Evolutionary conservation across 2,797 vertebrate genomes (phyloP).

Genomic region (Gorsachius magnificus): DNA sequence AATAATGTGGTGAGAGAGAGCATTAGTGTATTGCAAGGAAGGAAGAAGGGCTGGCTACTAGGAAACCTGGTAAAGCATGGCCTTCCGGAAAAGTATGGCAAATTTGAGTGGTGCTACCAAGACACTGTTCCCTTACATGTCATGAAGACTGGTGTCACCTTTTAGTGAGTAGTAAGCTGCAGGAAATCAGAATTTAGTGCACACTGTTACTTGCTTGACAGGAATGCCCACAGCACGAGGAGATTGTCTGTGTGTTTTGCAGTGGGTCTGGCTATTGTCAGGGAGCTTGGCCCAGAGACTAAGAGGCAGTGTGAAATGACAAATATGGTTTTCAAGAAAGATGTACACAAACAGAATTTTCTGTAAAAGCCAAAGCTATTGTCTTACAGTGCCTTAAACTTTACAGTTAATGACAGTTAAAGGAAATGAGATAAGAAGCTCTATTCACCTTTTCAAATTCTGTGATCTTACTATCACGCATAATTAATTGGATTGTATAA

Average conservation of each 20-base stretch:
- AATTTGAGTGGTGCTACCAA: neutral
- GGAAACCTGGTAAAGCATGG: neutral
- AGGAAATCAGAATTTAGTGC: neutral
- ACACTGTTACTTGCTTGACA: neutral
- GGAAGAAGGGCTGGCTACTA: neutral
- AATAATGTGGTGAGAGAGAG: neutral
- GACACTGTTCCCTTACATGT: neutral
- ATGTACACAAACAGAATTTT: neutral
- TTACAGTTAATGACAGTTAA: neutral
- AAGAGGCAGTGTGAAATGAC: neutral
- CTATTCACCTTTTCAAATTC: neutral
- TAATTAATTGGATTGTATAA: neutral
- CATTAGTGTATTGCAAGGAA: neutral
- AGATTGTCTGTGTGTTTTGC: neutral
- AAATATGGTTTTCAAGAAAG: neutral
- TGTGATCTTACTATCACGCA: neutral
- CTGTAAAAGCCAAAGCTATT: neutral
- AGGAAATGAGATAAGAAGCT: neutral
- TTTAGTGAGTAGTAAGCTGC: neutral
- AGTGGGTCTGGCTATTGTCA: neutral
- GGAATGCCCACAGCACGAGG: neutral
- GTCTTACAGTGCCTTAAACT: neutral
- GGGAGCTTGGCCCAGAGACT: neutral
- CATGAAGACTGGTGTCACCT: neutral
- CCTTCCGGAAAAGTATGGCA: neutral